phyloP scores from a whole-genome alignment of 2,113 vertebrate species.

The Holacanthus passer region DNA sequence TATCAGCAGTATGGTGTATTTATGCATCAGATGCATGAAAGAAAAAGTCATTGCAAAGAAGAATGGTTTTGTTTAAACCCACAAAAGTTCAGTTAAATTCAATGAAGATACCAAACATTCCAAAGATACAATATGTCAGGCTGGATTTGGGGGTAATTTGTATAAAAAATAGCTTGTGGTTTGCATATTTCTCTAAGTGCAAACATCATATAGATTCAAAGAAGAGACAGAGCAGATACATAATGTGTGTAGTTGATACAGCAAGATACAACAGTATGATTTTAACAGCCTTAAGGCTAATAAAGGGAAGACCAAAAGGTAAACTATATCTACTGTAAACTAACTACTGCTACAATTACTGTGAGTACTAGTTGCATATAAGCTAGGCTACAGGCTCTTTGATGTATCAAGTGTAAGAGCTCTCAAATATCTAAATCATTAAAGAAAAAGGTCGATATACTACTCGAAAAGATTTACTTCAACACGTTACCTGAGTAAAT shows the following conservation, averaged over 20 bases:
- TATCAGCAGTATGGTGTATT: neutral
- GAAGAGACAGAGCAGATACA: neutral
- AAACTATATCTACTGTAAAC: no score
- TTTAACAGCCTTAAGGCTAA: neutral
- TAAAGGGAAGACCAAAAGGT: no score
- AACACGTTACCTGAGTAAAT: neutral
- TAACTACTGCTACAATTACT: neutral
- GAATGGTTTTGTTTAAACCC: neutral
- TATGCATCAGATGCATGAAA: neutral
- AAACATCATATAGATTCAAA: neutral
- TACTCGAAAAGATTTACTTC: neutral
- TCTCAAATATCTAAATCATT: neutral
- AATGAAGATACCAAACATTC: no score
- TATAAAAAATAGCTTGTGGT: neutral
- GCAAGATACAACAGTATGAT: neutral
- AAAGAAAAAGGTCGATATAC: neutral
- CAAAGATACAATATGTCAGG: neutral
- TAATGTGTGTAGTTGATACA: neutral
- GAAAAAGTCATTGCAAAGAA: neutral
- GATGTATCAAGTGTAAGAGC: neutral
- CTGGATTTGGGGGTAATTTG: neutral
- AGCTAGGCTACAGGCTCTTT: no score
- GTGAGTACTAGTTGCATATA: no score
- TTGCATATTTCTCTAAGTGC: neutral
- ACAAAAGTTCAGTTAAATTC: neutral